phyloP scores from a whole-genome alignment of 2,797 vertebrate species.

The Enteromius thamalakanensis region DNA sequence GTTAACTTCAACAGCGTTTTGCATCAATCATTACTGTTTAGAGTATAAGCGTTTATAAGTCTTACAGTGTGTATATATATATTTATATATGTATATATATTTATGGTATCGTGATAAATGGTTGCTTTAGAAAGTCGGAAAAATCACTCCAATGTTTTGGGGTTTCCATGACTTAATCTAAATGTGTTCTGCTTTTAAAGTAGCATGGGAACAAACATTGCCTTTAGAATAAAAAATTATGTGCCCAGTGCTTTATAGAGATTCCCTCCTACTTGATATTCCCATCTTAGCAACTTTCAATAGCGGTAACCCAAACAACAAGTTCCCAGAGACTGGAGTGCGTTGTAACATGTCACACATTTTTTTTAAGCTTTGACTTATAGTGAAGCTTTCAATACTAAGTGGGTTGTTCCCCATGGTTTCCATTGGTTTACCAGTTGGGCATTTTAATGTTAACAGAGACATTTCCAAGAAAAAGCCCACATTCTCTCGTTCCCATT shows the following conservation, averaged over 20 bases:
- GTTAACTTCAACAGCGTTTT: not conserved
- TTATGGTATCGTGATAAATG: conserved; percentile 7
- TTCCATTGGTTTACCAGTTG: conserved; percentile 31
- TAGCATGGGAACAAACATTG: conserved; percentile 63
- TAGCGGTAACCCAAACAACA: conserved; percentile 64
- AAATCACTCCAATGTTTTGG: not conserved
- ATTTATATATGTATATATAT: not conserved
- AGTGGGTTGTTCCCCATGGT: conserved; percentile 2
- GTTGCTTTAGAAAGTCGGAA: not conserved
- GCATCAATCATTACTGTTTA: conserved; percentile 2
- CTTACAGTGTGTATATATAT: conserved; percentile 3
- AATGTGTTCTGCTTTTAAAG: conserved; percentile 33
- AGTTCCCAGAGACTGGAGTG: conserved; percentile 63
- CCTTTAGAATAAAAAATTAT: conserved; percentile 58
- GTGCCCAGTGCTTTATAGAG: conserved; percentile 58
- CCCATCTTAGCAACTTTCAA: conserved; percentile 76
- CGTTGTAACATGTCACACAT: conserved; percentile 53
- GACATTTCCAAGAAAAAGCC: conserved; percentile 51
- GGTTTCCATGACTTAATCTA: conserved; percentile 26
- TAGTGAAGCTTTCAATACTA: conserved; percentile 26
- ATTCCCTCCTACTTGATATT: conserved; percentile 72
- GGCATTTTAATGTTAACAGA: conserved; percentile 48
- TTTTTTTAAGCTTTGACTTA: conserved; percentile 49
- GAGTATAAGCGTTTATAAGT: conserved; percentile 12
- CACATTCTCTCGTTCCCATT: conserved; percentile 8